Evolutionary conservation across 2,888 invertebrate species (phyloP).

Genomic region (Trimorus sp.): DNA sequence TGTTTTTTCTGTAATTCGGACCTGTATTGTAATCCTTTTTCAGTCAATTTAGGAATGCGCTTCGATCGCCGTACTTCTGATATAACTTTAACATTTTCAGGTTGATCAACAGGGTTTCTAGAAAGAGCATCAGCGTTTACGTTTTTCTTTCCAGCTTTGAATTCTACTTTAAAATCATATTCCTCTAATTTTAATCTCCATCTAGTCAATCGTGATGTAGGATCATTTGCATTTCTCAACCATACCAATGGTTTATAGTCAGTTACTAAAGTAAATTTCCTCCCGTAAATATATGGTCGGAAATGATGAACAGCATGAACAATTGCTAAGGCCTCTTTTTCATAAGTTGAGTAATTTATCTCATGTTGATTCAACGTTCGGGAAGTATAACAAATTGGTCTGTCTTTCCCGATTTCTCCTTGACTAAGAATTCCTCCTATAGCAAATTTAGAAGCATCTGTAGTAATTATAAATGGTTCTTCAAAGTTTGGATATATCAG

Average conservation of each 20-base stretch:
- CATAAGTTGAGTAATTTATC: conserved; percentile 7
- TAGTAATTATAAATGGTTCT: not conserved
- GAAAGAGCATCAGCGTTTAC: conserved; percentile 5
- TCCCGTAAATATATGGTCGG: conserved; percentile 17
- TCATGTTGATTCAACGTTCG: not conserved
- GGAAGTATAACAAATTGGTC: not conserved
- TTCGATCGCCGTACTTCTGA: no score
- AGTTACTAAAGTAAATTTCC: conserved; percentile 15
- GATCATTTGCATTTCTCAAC: conserved; percentile 9
- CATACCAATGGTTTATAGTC: conserved; percentile 15
- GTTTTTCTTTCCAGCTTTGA: conserved; percentile 3
- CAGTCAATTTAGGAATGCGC: no score
- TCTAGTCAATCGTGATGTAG: conserved; percentile 4
- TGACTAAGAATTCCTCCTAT: not conserved
- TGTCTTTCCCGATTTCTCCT: not conserved
- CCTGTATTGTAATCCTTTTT: no score
- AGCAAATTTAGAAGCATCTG: not conserved
- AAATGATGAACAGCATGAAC: conserved; percentile 8
- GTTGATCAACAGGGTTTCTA: not conserved
- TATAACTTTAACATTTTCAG: not conserved
- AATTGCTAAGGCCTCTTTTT: conserved; percentile 20
- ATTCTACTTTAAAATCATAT: not conserved
- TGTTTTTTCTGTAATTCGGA: no score
- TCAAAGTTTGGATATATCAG: not conserved
- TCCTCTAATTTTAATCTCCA: conserved; percentile 9